Evolutionary conservation across 2,113 vertebrate genomes (phyloP).

Genomic region (Coracopsis vasa): DNA sequence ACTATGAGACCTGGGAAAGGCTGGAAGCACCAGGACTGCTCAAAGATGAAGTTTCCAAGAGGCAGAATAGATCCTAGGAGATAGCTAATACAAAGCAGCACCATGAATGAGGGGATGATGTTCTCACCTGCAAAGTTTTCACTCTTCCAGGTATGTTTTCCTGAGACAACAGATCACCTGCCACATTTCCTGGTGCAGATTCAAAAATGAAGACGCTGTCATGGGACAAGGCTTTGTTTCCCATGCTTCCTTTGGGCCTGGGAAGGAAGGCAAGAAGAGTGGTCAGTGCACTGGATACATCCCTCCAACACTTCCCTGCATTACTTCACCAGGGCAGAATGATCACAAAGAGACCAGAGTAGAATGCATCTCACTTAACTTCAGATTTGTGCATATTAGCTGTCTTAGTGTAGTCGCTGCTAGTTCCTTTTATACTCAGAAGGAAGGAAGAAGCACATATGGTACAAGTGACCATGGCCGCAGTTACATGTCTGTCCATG

Average conservation of each 20-base stretch:
- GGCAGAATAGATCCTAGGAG: neutral
- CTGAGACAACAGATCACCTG: slow-evolving; percentile 72
- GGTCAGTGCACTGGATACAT: neutral
- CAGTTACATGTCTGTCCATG: neutral
- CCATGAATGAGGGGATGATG: neutral
- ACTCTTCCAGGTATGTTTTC: slow-evolving; percentile 84
- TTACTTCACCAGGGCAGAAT: neutral
- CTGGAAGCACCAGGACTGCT: neutral
- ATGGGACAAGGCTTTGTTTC: slow-evolving; percentile 86
- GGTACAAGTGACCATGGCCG: neutral
- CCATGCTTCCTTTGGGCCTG: slow-evolving; percentile 82
- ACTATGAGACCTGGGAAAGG: neutral
- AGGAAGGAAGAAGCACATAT: neutral
- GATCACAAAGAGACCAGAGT: neutral
- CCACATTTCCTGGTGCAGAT: slow-evolving; percentile 63
- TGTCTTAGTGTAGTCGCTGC: neutral
- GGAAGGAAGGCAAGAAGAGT: neutral
- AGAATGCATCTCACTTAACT: neutral
- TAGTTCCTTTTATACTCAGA: neutral
- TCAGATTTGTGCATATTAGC: neutral
- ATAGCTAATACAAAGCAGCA: neutral
- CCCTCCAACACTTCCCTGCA: neutral
- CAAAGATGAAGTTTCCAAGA: neutral
- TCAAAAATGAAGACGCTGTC: slow-evolving; percentile 87
- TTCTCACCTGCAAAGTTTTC: slow-evolving; percentile 84